phyloP scores from a whole-genome alignment of 2,888 invertebrate species.

The Scelioninae gen. 2 region DNA sequence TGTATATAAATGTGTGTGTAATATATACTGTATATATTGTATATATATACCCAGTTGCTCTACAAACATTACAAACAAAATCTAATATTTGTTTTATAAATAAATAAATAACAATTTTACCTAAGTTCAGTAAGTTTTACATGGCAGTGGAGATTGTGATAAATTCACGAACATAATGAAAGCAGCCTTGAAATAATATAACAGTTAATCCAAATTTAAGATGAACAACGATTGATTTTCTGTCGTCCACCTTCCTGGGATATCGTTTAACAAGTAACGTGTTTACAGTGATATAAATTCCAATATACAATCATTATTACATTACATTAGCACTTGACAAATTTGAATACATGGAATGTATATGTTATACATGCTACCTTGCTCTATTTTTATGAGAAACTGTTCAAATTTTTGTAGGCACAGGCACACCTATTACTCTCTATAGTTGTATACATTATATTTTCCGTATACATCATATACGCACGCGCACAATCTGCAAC shows the following conservation, averaged over 20 bases:
- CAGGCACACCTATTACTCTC: constrained; percentile 26
- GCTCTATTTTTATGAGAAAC: constrained; percentile 9
- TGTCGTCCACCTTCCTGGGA: constrained; percentile 27
- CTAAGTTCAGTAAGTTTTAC: constrained; percentile 10
- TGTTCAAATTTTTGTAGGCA: constrained; percentile 22
- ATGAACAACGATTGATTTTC: constrained; percentile 50
- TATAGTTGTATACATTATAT: constrained; percentile 13
- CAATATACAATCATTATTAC: neutral
- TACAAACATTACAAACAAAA: constrained; percentile 1
- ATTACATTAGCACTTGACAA: neutral
- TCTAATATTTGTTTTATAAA: neutral
- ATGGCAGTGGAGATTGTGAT: constrained; percentile 37
- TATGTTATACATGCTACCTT: neutral
- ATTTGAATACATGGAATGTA: neutral
- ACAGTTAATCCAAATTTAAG: constrained; percentile 30
- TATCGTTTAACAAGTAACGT: constrained; percentile 12
- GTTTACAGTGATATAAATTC: neutral
- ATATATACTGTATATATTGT: neutral
- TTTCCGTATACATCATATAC: constrained; percentile 29
- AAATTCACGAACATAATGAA: constrained; percentile 22
- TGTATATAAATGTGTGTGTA: neutral
- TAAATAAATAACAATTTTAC: constrained; percentile 4
- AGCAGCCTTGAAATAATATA: constrained; percentile 19
- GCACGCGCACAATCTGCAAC: constrained; percentile 24
- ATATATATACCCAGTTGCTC: neutral